A percentile compares a stretch with the other conserved stretches of the same genome.
Conservation (phyloP, 2,888 invertebrate genomes). For the Rotaria magnacalcarata region DNA sequence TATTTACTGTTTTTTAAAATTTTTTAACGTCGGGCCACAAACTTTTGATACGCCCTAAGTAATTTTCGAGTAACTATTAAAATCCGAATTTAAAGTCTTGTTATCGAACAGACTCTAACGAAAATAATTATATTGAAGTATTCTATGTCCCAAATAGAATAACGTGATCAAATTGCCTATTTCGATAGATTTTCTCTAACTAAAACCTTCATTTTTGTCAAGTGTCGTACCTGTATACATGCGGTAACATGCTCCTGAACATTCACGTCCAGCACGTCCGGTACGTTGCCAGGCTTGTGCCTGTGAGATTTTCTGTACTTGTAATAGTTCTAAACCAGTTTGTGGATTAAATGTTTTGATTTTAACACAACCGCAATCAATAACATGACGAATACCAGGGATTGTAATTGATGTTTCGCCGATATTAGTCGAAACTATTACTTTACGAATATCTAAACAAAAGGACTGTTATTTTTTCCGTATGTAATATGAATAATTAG, state of each 20-base stretch:
- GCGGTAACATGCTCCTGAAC: slow-evolving; percentile 76
- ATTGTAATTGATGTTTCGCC: slow-evolving; percentile 67
- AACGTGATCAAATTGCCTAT: too few relatives aligned
- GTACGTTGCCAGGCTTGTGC: slow-evolving; percentile 88
- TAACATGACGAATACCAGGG: slow-evolving; percentile 76
- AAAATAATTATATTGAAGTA: too few relatives aligned
- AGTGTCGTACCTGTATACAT: slow-evolving; percentile 67
- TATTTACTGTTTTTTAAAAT: too few relatives aligned
- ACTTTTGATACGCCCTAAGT: too few relatives aligned
- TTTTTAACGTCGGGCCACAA: too few relatives aligned
- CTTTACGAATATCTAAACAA: slow-evolving; percentile 60
- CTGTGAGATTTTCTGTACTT: slow-evolving; percentile 76
- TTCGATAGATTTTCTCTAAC: too few relatives aligned
- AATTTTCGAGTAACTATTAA: too few relatives aligned
- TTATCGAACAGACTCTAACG: too few relatives aligned
- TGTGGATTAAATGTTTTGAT: slow-evolving; percentile 73
- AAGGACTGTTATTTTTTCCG: background rate
- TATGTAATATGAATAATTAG: too few relatives aligned
- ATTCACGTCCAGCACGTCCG: slow-evolving; percentile 83
- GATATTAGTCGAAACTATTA: slow-evolving; percentile 65
- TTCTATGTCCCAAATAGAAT: too few relatives aligned
- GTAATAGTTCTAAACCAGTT: slow-evolving; percentile 77
- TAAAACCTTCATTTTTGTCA: too few relatives aligned
- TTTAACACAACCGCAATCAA: slow-evolving; percentile 87
- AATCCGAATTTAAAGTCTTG: too few relatives aligned